A percentile compares a stretch with the other conserved stretches of the same genome.
Conservation (phyloP, 2,797 vertebrate species). For the Malacoctenus gilli region DNA sequence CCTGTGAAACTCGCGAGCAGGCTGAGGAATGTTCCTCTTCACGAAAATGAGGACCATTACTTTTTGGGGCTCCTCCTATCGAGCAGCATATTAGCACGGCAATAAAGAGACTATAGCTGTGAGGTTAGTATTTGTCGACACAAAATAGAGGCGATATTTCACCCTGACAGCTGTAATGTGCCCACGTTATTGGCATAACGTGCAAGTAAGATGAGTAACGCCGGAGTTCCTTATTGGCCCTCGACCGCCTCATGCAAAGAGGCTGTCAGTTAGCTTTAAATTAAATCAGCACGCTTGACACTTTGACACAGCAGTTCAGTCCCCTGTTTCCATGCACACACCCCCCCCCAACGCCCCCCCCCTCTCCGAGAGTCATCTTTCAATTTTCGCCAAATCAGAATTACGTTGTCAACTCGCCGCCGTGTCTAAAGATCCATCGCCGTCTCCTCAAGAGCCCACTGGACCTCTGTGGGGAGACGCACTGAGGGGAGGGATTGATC, state of each 20-base stretch:
- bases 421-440: slow-evolving; percentile 59
- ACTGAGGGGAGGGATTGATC: slow-evolving; percentile 54
- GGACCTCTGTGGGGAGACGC: slow-evolving; percentile 44
- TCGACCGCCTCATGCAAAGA: slow-evolving; percentile 35
- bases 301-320: slow-evolving; percentile 50
- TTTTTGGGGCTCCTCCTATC: slow-evolving; percentile 23
- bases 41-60: slow-evolving; percentile 21
- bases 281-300: slow-evolving; percentile 64
- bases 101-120: slow-evolving; percentile 41
- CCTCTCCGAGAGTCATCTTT: slow-evolving; percentile 56
- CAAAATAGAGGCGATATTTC: slow-evolving; percentile 59
- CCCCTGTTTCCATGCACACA: slow-evolving; percentile 20
- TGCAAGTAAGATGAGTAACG: slow-evolving; percentile 43
- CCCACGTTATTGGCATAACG: slow-evolving; percentile 56
- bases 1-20: not conserved
- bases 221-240: slow-evolving; percentile 30
- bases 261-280: slow-evolving; percentile 45
- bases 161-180: slow-evolving; percentile 57
- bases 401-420: slow-evolving; percentile 68
- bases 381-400: slow-evolving; percentile 65
- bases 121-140: slow-evolving; percentile 55
- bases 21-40: slow-evolving; percentile 19
- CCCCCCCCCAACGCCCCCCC: too few relatives aligned
- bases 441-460: slow-evolving; percentile 26
- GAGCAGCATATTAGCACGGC: slow-evolving; percentile 47